Percentiles rank a stretch among this genome's conserved stretches.
These are phyloP conservation scores for Tryphoninae sp. DNA, from an alignment of 2,888 invertebrate species.

Conservation along the genomic window DNA sequence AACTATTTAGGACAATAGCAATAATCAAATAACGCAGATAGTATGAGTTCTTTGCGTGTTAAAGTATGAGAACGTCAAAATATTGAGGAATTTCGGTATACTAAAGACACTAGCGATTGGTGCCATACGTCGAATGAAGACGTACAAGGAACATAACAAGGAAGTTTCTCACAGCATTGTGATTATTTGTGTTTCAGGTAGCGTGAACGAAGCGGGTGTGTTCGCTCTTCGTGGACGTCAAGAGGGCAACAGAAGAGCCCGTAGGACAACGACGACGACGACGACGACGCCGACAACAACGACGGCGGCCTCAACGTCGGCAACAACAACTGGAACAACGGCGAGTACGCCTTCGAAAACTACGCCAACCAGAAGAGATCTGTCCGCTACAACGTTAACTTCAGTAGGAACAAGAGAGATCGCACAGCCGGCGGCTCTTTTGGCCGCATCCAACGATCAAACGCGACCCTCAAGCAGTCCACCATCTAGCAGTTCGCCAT, in stretches of 20 bases:
- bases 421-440: slow-evolving; percentile 77
- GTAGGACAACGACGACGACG: slow-evolving; percentile 75
- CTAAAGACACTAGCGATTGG: slow-evolving; percentile 4
- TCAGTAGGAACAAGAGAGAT: slow-evolving; percentile 72
- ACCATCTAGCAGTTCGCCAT: slow-evolving; percentile 71
- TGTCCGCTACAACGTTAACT: slow-evolving; percentile 68
- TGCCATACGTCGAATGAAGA: not conserved
- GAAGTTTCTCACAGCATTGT: slow-evolving; percentile 30
- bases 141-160: not conserved
- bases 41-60: too few species aligned
- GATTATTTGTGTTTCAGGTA: slow-evolving; percentile 71
- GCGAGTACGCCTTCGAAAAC: slow-evolving; percentile 70
- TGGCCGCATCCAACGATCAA: slow-evolving; percentile 77
- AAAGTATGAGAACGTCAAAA: too few species aligned
- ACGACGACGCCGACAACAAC: slow-evolving; percentile 67
- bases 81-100: too few species aligned
- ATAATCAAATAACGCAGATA: too few species aligned
- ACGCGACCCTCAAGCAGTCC: slow-evolving; percentile 75
- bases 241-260: slow-evolving; percentile 74
- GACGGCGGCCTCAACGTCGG: slow-evolving; percentile 69
- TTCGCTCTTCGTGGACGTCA: slow-evolving; percentile 78
- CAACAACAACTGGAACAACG: slow-evolving; percentile 65
- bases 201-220: slow-evolving; percentile 78
- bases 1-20: too few species aligned
- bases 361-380: slow-evolving; percentile 68